Evolutionary conservation across 2,113 vertebrate genomes (phyloP).

Genomic region (Mormyrus lacerda): DNA sequence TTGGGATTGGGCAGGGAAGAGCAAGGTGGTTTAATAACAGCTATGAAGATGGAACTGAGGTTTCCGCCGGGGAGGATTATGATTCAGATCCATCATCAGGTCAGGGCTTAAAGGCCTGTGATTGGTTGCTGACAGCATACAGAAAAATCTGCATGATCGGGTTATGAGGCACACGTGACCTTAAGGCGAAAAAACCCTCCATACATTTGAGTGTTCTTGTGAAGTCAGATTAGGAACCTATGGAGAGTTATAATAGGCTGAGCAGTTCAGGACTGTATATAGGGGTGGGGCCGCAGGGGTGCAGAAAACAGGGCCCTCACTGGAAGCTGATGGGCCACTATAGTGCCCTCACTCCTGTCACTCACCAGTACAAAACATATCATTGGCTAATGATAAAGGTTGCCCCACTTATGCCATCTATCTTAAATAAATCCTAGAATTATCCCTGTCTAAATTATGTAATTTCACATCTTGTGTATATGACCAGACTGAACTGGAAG

Average conservation of each 20-base stretch:
- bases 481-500: not conserved
- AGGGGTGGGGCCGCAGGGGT: not conserved
- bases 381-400: not conserved
- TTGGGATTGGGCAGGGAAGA: constrained; percentile 13
- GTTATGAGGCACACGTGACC: not conserved
- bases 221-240: not conserved
- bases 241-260: not conserved
- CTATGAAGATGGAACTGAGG: not conserved
- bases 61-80: not conserved
- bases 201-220: not conserved
- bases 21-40: not conserved
- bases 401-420: not conserved
- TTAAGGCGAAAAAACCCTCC: not conserved
- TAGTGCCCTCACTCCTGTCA: not conserved
- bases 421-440: not conserved
- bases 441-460: not conserved
- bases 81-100: constrained; percentile 4
- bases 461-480: not conserved
- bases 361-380: not conserved
- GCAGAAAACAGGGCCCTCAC: not conserved
- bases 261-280: not conserved
- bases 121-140: not conserved
- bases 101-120: constrained; percentile 4
- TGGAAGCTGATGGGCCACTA: not conserved
- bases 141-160: not conserved